A percentile compares a stretch with the other conserved stretches of the same genome.
phyloP scores from a whole-genome alignment of 2,797 vertebrate genomes.

The Neoniphon sammara region DNA sequence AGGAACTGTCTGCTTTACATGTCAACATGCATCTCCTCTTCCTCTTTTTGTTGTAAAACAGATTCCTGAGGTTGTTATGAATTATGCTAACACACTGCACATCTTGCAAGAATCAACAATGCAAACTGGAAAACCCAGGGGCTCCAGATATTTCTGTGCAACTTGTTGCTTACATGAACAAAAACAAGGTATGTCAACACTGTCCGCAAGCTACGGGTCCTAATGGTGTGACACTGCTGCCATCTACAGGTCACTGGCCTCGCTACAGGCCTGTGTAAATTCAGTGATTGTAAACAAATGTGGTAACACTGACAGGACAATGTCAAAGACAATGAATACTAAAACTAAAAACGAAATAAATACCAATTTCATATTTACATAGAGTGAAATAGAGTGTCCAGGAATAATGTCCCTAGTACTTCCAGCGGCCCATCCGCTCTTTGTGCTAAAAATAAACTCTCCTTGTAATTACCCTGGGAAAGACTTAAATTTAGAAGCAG shows the following conservation, averaged over 20 bases:
- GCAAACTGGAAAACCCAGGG: not conserved
- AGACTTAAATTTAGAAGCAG: conserved; percentile 1
- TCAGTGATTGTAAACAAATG: conserved; percentile 17
- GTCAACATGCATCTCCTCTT: not conserved
- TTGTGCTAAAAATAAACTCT: conserved; percentile 7
- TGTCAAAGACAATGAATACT: not conserved
- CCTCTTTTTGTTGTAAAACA: not conserved
- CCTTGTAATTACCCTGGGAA: not conserved
- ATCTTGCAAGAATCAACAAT: not conserved
- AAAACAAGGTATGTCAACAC: conserved; percentile 36
- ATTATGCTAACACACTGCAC: not conserved
- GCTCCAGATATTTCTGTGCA: conserved; percentile 20
- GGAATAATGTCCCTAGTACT: not conserved
- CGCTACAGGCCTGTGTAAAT: conserved; percentile 23
- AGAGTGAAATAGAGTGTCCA: not conserved
- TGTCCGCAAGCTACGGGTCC: conserved; percentile 10
- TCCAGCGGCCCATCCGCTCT: not conserved
- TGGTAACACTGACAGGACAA: not conserved
- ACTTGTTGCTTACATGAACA: conserved; percentile 29
- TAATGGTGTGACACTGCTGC: conserved; percentile 59
- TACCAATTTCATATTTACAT: not conserved
- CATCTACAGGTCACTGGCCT: conserved; percentile 68
- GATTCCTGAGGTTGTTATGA: not conserved
- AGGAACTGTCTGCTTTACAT: not conserved
- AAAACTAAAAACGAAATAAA: not conserved